Base-by-base conservation (phyloP, 2,888 invertebrate genomes). In the Pachliopta kotzebuea region DNA sequence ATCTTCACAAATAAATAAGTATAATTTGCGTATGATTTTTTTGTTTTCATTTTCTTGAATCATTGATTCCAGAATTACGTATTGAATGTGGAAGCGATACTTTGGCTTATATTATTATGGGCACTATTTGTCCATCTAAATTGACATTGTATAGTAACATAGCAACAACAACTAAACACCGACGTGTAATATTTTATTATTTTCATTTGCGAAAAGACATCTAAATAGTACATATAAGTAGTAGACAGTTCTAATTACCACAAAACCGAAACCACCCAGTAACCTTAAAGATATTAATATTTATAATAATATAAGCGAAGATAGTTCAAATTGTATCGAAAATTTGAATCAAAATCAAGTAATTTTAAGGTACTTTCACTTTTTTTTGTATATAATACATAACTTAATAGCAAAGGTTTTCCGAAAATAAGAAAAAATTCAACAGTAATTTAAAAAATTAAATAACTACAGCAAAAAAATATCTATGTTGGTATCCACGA, bases 131-230 rank as follows among this genome's bases (percentile, higher is more conserved):
- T 74, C 78, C 80, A 79, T 77, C 83, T 87, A 88, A 74, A 78
- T 75, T 73, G 82, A 84, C 81, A 84, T 78, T 74, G 77, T 76
- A 84, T 79, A 83, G 74, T 79, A 77, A 79, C 75, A 76, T 88
- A 88, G 88, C 88, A 75, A 88, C 88, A 87, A 80, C 86, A 88
- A 90, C 89, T 90, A 87, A 90, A 88, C 88, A 88, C 77, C 81
- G 75, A 89, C 72, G 80, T 72, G 73, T 67, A 60, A 65, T 45
- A 45, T 45, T 69, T 76, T 74, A 74, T 72, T 73, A 72, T 71
- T 42, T 57, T 60, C 52, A 61, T 56, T 56, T 76, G 81, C 80
- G 76, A 77, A 75, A 74, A 78, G 77, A 74, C 73, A 78, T 72
- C 74, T 78, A 81, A 75, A 75, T 79, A 78, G 52, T 37, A 37